phyloP scores from a whole-genome alignment of 2,113 vertebrate genomes.

The Myanophis thanlyinensis region DNA sequence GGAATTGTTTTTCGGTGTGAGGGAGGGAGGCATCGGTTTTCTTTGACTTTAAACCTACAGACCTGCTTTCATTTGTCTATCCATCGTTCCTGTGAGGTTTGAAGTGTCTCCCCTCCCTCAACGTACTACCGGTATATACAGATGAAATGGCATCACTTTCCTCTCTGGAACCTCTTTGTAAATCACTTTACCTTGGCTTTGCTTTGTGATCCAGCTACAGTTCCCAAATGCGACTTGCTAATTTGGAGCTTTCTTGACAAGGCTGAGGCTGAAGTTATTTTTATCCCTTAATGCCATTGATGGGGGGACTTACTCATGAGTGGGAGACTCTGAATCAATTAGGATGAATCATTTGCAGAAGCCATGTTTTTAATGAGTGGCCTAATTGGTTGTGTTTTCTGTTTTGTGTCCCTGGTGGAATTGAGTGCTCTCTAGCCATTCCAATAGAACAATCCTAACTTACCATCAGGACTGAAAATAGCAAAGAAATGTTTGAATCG shows the following conservation, averaged over 20 bases:
- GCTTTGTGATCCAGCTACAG: conserved; percentile 31
- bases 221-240: not conserved
- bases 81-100: not conserved
- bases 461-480: not conserved
- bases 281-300: conserved; percentile 40
- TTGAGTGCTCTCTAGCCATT: not conserved
- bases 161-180: not conserved
- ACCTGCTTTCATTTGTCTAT: accelerated
- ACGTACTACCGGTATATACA: not conserved
- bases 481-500: conserved; percentile 10
- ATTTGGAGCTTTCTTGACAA: conserved; percentile 38
- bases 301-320: conserved; percentile 3
- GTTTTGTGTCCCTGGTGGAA: not conserved
- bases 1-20: conserved; percentile 42
- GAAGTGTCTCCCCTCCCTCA: too few species aligned
- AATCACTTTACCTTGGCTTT: conserved; percentile 33
- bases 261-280: conserved; percentile 40
- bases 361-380: not conserved
- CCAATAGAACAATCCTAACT: not conserved
- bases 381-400: conserved; percentile 14
- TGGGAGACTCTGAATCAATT: not conserved
- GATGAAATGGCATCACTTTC: accelerated
- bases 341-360: conserved; percentile 31
- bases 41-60: not conserved
- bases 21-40: not conserved